Evolutionary conservation across 2,113 vertebrate genomes (phyloP).

Genomic region (Mustelus asterias): DNA sequence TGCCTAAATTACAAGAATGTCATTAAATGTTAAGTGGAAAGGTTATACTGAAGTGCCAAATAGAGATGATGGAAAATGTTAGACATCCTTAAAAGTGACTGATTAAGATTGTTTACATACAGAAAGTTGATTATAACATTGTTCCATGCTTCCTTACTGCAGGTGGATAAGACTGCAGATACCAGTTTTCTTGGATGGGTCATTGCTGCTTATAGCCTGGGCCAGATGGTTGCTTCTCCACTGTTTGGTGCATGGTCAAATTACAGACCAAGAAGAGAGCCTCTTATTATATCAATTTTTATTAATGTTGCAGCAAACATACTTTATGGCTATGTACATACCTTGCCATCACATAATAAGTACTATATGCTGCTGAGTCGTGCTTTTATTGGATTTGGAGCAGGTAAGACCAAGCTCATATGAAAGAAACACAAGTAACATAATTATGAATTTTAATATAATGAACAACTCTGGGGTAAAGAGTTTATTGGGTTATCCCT

Average conservation of each 20-base stretch:
- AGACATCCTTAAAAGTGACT: neutral
- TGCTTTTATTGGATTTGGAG: constrained; percentile 83
- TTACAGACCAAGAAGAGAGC: constrained; percentile 75
- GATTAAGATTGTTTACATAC: neutral
- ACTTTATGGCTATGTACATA: constrained; percentile 79
- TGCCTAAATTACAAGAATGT: neutral
- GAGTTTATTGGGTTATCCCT: neutral
- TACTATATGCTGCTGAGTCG: constrained; percentile 83
- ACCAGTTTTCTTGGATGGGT: constrained; percentile 92
- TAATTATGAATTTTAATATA: neutral
- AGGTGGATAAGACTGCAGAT: constrained; percentile 74
- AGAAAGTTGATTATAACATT: neutral
- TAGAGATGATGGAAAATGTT: neutral
- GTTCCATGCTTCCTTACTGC: constrained; percentile 44
- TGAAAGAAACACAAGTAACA: neutral
- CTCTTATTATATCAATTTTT: constrained; percentile 73
- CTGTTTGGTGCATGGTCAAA: constrained; percentile 92
- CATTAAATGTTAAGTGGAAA: neutral
- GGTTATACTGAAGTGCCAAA: neutral
- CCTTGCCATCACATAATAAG: constrained; percentile 72
- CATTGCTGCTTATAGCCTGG: constrained; percentile 86
- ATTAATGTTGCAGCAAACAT: constrained; percentile 82
- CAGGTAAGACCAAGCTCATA: constrained; percentile 62
- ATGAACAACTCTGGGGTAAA: neutral
- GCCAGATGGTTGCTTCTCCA: constrained; percentile 90